These are phyloP conservation scores for Cyclina sinensis DNA, from an alignment of 1,140 invertebrate genomes.

Conservation along the genomic window DNA sequence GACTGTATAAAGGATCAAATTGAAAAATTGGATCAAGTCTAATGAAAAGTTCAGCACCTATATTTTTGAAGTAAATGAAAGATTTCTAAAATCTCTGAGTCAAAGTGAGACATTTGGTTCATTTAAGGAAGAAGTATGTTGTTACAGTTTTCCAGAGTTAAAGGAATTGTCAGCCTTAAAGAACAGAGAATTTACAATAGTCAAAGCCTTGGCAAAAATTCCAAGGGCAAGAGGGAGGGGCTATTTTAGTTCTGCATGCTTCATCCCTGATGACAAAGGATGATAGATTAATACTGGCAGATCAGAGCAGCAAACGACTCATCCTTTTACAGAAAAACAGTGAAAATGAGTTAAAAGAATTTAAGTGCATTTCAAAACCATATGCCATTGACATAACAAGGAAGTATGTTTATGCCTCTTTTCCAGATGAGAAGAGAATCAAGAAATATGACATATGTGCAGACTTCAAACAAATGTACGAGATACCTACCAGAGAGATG, in stretches of 20 bases:
- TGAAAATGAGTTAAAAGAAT: not conserved
- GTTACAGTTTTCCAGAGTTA: not conserved
- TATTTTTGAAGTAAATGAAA: not conserved
- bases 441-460: not conserved
- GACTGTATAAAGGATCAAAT: not conserved
- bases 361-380: not conserved
- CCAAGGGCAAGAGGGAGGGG: not conserved
- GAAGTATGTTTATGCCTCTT: not conserved
- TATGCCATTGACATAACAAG: not conserved
- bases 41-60: not conserved
- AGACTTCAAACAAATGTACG: not conserved
- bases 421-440: conserved; percentile 29
- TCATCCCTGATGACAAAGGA: not conserved
- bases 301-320: conserved; percentile 1
- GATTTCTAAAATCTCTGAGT: not conserved
- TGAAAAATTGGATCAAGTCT: not conserved
- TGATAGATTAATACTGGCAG: not conserved
- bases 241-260: not conserved
- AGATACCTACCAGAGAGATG: not conserved
- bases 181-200: not conserved
- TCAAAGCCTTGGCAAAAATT: not conserved
- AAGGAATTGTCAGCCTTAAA: not conserved
- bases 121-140: not conserved
- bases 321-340: not conserved
- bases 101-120: not conserved